A percentile compares a stretch with the other conserved stretches of the same genome.
Conservation (phyloP, 2,113 vertebrate species). For the Scalopus aquaticus region DNA sequence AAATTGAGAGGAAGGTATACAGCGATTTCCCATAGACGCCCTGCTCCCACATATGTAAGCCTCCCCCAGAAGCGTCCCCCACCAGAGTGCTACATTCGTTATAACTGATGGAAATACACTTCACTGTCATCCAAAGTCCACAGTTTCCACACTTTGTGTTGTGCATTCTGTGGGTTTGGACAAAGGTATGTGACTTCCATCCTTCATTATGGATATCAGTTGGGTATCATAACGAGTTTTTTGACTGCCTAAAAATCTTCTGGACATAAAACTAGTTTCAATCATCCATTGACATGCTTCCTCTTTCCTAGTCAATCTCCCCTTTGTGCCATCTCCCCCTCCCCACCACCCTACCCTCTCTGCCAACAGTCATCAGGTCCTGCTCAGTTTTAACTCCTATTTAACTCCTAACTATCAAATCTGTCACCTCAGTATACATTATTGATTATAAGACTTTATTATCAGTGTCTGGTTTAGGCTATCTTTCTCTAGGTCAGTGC, state of each 20-base stretch:
- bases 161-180: too few relatives aligned
- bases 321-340: too few relatives aligned
- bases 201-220: background rate
- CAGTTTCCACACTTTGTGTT: too few relatives aligned
- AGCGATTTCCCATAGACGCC: too few relatives aligned
- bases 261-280: background rate
- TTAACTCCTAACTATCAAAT: background rate
- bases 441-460: background rate
- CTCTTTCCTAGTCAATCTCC: background rate
- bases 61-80: background rate
- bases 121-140: too few relatives aligned
- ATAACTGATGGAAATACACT: background rate
- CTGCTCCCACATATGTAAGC: background rate
- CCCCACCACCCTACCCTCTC: too few relatives aligned
- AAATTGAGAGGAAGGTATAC: background rate
- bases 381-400: background rate
- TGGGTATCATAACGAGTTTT: background rate
- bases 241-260: background rate
- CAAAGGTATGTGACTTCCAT: background rate
- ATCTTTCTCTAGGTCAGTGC: background rate
- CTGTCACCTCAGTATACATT: background rate
- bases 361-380: too few relatives aligned
- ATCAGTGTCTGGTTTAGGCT: background rate
- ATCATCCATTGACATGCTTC: background rate
- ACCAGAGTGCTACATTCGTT: background rate